Evolutionary conservation across 35 echinoderm and acorn worm genomes (phyloP).

Genomic region (Stichopus chloronotus): DNA sequence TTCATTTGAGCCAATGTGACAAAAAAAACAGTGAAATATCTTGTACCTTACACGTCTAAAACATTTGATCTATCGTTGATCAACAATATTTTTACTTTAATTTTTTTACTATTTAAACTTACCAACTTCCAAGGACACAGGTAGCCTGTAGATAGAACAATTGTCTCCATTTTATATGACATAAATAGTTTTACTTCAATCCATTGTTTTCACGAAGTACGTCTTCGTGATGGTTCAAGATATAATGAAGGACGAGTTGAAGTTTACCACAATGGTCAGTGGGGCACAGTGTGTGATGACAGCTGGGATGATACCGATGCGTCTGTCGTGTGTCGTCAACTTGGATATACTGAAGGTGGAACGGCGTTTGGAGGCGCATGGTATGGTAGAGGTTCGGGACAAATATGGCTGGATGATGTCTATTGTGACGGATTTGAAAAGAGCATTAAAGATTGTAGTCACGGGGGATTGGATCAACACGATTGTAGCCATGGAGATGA

Average conservation of each 20-base stretch:
- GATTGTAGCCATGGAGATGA: background rate
- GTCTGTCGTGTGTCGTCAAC: background rate
- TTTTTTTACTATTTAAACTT: too few species aligned
- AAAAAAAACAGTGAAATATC: too few species aligned
- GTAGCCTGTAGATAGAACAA: too few species aligned
- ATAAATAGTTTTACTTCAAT: too few species aligned
- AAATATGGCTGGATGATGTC: background rate
- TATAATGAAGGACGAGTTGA: background rate
- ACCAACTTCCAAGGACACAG: too few species aligned
- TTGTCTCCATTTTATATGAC: too few species aligned
- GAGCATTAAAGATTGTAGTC: background rate
- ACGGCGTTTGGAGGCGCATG: background rate
- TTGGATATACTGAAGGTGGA: background rate
- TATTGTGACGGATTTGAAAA: background rate
- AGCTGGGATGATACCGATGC: background rate
- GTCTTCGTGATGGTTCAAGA: background rate
- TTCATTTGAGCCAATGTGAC: background rate
- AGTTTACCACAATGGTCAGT: background rate
- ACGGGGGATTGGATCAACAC: background rate
- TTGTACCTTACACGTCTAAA: too few species aligned
- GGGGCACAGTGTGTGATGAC: background rate
- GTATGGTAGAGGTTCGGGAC: background rate
- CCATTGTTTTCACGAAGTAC: background rate
- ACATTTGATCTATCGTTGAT: too few species aligned
- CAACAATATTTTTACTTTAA: too few species aligned